Evolutionary conservation across 2,113 vertebrate genomes (phyloP).

Genomic region (Gambusia holbrooki): DNA sequence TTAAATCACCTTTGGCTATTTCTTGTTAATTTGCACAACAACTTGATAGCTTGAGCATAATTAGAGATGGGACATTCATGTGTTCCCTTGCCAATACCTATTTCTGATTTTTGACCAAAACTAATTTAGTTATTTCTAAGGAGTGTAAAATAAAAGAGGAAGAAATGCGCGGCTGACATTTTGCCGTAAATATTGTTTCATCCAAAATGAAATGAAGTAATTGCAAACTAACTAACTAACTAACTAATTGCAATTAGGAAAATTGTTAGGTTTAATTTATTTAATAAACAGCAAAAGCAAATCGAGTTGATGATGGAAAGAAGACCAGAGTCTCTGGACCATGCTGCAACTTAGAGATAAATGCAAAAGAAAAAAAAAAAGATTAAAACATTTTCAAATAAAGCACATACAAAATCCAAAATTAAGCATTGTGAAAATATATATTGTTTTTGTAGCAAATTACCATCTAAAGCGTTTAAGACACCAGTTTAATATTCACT

Average conservation of each 20-base stretch:
- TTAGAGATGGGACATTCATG: background rate
- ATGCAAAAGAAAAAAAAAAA: too few relatives aligned
- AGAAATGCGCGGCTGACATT: background rate
- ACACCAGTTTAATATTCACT: background rate
- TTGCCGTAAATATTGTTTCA: background rate
- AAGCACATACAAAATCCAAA: background rate
- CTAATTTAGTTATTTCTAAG: background rate
- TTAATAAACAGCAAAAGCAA: too few relatives aligned
- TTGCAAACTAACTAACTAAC: too few relatives aligned
- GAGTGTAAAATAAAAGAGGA: background rate
- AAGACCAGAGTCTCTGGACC: too few relatives aligned
- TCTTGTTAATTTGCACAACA: background rate
- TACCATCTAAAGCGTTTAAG: background rate
- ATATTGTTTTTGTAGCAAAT: background rate
- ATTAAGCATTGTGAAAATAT: background rate
- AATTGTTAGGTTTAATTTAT: background rate
- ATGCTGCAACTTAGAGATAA: too few relatives aligned
- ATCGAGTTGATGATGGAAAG: too few relatives aligned
- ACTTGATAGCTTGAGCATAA: background rate
- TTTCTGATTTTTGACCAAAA: background rate
- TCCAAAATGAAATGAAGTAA: background rate
- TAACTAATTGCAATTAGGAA: too few relatives aligned
- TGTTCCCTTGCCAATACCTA: background rate
- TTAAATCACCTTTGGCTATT: background rate
- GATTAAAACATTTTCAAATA: background rate